phyloP scores from a whole-genome alignment of 2,888 invertebrate genomes.

The Cotesia congregata region DNA sequence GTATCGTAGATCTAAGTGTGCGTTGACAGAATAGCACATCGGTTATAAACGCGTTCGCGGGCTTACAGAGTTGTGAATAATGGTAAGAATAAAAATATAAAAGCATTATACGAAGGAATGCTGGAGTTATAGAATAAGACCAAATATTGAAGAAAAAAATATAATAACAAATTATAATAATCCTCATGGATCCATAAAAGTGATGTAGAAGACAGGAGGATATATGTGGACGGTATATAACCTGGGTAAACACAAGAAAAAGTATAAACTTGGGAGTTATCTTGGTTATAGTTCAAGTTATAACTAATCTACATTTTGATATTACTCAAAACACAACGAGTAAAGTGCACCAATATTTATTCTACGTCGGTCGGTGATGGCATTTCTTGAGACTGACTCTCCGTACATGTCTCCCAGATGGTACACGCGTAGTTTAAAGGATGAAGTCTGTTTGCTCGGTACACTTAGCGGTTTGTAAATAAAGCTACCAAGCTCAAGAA shows the following conservation, averaged over 20 bases:
- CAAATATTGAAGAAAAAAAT: background rate
- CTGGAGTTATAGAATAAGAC: background rate
- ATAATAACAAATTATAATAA: background rate
- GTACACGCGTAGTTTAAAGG: conserved; percentile 13
- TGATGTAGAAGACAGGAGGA: background rate
- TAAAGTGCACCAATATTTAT: conserved; percentile 32
- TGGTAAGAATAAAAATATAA: conserved; percentile 12
- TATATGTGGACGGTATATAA: background rate
- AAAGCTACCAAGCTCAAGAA: conserved; percentile 43
- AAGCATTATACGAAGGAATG: background rate
- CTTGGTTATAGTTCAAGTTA: background rate
- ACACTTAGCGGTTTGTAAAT: conserved; percentile 49
- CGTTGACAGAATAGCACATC: conserved; percentile 25
- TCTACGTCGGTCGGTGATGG: conserved; percentile 26
- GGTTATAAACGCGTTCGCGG: conserved; percentile 33
- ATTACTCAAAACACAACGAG: background rate
- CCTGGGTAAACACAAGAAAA: background rate
- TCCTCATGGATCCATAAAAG: background rate
- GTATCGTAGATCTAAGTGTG: background rate
- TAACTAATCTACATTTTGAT: background rate
- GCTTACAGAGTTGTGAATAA: conserved; percentile 18
- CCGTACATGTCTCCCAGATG: background rate
- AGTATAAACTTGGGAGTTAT: background rate
- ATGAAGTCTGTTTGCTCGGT: conserved; percentile 39
- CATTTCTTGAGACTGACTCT: conserved; percentile 25